These are phyloP conservation scores for Ochropacha duplaris DNA, from an alignment of 2,888 invertebrate genomes.

Conservation along the genomic window DNA sequence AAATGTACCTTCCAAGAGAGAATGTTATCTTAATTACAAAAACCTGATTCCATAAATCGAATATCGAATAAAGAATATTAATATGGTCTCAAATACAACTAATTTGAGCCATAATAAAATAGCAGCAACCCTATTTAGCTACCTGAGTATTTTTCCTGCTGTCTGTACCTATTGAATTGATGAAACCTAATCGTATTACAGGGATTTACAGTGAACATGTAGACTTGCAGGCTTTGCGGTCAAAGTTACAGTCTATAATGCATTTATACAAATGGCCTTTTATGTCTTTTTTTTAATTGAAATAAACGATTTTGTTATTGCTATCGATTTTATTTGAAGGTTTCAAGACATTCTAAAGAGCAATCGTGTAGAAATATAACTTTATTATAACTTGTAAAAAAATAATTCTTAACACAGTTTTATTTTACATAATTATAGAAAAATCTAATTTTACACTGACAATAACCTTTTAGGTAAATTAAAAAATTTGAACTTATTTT, in stretches of 20 bases:
- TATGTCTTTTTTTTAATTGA: slow-evolving; percentile 10
- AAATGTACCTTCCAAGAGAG: neutral
- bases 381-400: too few species aligned
- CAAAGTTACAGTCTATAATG: slow-evolving; percentile 19
- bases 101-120: neutral
- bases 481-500: too few species aligned
- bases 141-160: slow-evolving; percentile 30
- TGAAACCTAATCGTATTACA: slow-evolving; percentile 42
- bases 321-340: slow-evolving; percentile 15
- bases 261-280: slow-evolving; percentile 21
- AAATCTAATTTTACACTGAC: too few species aligned
- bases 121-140: neutral
- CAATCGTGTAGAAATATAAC: neutral
- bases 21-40: neutral
- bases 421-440: too few species aligned
- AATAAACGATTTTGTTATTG: slow-evolving; percentile 1
- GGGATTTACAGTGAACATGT: slow-evolving; percentile 35
- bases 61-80: neutral
- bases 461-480: too few species aligned
- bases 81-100: neutral
- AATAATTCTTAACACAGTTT: too few species aligned
- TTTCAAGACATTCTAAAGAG: slow-evolving; percentile 16
- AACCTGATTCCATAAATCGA: neutral
- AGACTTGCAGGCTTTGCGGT: slow-evolving; percentile 30
- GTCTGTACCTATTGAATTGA: slow-evolving; percentile 29